Base-by-base conservation (phyloP, 92 coral and sea anemone genomes). In the Chrysogorgia sp. region DNA sequence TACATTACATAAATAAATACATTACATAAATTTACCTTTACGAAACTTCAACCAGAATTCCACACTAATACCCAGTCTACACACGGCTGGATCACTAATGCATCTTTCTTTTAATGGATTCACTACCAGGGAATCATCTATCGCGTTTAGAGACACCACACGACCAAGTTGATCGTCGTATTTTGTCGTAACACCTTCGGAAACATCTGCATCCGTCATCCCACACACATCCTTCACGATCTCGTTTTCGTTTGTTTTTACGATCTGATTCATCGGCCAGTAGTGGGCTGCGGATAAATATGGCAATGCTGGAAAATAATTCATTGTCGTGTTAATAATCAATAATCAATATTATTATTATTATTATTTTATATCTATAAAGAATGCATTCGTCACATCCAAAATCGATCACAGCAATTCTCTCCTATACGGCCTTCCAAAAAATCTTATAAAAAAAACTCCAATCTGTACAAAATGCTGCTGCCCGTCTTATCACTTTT, bases 131-230 rank as follows among this genome's bases (percentile, higher is more conserved):
- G 65, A 80, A 84, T 58, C 88, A 60, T 88, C 92, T 14, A 0
- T 23, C 17, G 96, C 90, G 86, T 87, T 86, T 37, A 96, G 87
- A 14, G 88, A 85, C 30, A 96, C 58, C 60, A 96, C 97, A 8
- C 68, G 63, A 8, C 96, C 99, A 12, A 96, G 76, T 80, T 96
- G 97, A 24, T 87, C 96, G 7, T 88, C 92, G 35, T 50, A 66
- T 26, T 92, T 84, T 48, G 80, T 65, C 15, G 82, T 65, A 9
- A 89, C 96, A 10, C 88, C 92, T 63, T 85, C 49, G 15, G 79
- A 72, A 32, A 56, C 64, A 12, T 31, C 55, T 0, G 79, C 79
- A 22, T 72, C 21, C 19, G 52, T 72, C 40, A 20, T 7, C 22
- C 79, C 79, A 72, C 79, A 43, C 33, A 49, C 34, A 72, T 72